Evolutionary conservation across 2,113 vertebrate species (phyloP), one percentile per base, ranked within the genome.

Genomic region (Colistium nudipinnis): DNA sequence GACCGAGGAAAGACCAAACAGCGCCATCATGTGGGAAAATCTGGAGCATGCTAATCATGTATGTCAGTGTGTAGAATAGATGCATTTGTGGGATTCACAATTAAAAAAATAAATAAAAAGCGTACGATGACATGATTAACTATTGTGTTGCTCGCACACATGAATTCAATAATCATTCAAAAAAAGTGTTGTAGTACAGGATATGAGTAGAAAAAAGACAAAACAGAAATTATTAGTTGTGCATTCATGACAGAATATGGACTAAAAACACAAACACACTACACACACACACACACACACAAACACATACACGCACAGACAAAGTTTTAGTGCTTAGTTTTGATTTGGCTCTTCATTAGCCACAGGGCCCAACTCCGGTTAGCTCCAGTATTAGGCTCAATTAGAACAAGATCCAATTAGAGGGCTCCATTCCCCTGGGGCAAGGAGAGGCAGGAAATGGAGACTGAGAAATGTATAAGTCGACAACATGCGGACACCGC

Each of bases 381-480:
- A 96, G 96, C 97, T 96, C 94, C 95, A 98, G 97, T 98, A 98
- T 98, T 98, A 97, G 96, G 96, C 96, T 97, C 97, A 98, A 98
- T 98, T 98, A 98, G 97, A 98, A 97, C 96, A 97, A 96, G 95
- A 96, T 98, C 96, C 96, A 98, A 98, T 98, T 98, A 98, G 97
- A 96, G 95, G 94, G 95, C 95, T 93, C 92, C 94, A 93, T 94
- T 94, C 94, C 96, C 97, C 96, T 93, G 92, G 91, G 96, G 97
- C 96, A 96, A 96, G 92, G 96, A 94, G 95, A 97, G 95, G 95
- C 95, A 97, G 96, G 95, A 97, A 98, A 97, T 97, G 95, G 96
- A 96, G 96, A 97, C 96, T 96, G 95, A 94, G 95, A 97, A 96
- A 97, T 95, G 95, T 95, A 96, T 95, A 95, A 96, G 96, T 96